phyloP scores from a whole-genome alignment of 2,797 vertebrate genomes.

The Myotis planiceps region DNA sequence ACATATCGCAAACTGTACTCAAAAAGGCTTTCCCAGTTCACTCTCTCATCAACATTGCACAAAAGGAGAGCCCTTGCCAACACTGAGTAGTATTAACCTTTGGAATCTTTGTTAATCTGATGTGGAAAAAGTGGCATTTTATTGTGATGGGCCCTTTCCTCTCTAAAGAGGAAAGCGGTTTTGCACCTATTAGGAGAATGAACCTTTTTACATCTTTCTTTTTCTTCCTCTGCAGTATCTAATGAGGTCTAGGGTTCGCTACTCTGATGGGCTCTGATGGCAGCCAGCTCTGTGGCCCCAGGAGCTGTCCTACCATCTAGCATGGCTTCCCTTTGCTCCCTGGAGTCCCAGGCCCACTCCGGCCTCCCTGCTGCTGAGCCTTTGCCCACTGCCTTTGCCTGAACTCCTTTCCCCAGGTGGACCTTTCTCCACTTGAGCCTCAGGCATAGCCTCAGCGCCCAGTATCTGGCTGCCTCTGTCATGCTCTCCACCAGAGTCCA shows the following conservation, averaged over 20 bases:
- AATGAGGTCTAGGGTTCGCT: background rate
- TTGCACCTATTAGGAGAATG: background rate
- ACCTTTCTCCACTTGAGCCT: background rate
- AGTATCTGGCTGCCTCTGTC: background rate
- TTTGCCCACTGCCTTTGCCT: background rate
- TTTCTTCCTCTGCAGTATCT: background rate
- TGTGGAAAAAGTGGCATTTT: background rate
- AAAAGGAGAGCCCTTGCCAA: background rate
- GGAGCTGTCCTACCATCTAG: background rate
- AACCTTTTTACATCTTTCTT: background rate
- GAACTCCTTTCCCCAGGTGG: background rate
- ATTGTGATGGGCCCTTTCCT: background rate
- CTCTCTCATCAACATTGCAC: background rate
- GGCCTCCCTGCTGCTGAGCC: background rate
- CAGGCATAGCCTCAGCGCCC: background rate
- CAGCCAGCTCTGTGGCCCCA: background rate
- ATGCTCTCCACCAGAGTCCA: background rate
- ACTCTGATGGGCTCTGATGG: background rate
- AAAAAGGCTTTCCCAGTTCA: background rate
- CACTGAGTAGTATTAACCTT: background rate
- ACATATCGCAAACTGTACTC: background rate
- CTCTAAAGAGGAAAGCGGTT: background rate
- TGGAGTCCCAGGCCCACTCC: background rate
- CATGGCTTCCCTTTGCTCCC: background rate
- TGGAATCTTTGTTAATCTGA: slow-evolving; percentile 15